These are phyloP conservation scores for Myotis findleyi DNA, from an alignment of 2,797 vertebrate genomes.

Conservation along the genomic window DNA sequence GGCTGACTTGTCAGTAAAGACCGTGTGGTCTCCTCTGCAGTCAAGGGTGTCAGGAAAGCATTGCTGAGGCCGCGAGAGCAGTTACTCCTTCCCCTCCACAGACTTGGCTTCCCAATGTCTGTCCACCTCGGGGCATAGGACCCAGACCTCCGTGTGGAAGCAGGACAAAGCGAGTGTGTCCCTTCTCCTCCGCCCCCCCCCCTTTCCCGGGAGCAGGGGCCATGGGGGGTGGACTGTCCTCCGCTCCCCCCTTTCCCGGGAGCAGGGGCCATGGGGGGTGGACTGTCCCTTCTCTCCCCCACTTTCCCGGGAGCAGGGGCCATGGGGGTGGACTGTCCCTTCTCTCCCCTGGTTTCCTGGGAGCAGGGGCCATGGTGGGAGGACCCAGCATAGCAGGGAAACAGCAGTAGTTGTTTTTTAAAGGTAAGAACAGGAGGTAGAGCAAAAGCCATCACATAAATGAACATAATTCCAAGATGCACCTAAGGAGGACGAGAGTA, in stretches of 20 bases:
- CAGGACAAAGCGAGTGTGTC: not conserved
- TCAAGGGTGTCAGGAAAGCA: not conserved
- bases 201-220: too few relatives aligned
- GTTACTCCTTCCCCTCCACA: not conserved
- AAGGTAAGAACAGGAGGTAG: not conserved
- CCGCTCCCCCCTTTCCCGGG: accelerated
- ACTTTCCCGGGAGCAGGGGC: too few relatives aligned
- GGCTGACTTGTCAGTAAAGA: not conserved
- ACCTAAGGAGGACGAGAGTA: not conserved
- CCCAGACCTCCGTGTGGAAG: not conserved
- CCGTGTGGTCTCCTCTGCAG: not conserved
- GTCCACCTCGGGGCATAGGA: not conserved
- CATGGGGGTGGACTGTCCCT: too few relatives aligned
- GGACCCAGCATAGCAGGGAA: not conserved
- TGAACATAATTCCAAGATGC: slow-evolving; percentile 9
- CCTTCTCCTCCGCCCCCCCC: too few relatives aligned
- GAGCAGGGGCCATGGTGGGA: not conserved
- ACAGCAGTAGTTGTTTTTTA: not conserved
- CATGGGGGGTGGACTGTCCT: too few relatives aligned
- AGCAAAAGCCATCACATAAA: not conserved
- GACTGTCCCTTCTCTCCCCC: too few relatives aligned
- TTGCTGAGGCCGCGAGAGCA: not conserved
- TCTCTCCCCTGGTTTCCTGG: too few relatives aligned
- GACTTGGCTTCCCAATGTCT: not conserved
- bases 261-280: not conserved